Percentiles rank a stretch among this genome's conserved stretches.
phyloP scores from a whole-genome alignment of 2,888 invertebrate genomes.

The Malacosoma neustria region DNA sequence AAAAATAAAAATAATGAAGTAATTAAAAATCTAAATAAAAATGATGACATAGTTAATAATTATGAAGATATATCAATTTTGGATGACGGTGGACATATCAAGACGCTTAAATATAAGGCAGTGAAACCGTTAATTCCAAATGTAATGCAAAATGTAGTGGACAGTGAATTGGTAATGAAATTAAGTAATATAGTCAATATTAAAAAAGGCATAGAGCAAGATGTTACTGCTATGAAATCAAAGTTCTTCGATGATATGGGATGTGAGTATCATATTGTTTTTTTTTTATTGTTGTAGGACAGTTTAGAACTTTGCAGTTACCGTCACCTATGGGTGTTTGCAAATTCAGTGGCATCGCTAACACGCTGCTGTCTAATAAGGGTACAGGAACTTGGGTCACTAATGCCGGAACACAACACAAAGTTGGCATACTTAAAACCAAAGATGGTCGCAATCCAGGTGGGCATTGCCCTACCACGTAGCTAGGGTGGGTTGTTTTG shows the following conservation, averaged over 20 bases:
- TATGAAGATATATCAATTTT: conserved; percentile 57
- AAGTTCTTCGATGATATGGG: conserved; percentile 83
- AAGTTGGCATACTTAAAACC: no score
- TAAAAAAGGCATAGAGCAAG: conserved; percentile 9
- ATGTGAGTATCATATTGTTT: conserved; percentile 80
- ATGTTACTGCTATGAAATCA: conserved; percentile 38
- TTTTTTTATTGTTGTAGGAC: no score
- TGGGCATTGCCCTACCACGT: no score
- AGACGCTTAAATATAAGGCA: conserved; percentile 50
- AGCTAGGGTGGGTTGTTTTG: no score
- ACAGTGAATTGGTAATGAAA: conserved; percentile 7
- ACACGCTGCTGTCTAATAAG: no score
- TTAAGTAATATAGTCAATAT: conserved; percentile 12
- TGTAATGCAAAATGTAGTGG: conserved; percentile 5
- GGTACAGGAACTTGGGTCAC: no score
- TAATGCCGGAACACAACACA: no score
- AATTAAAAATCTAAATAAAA: conserved; percentile 30
- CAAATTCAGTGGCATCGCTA: no score
- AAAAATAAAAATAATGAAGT: conserved; percentile 35
- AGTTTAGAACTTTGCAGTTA: no score
- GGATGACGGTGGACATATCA: conserved; percentile 45
- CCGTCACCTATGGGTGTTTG: no score
- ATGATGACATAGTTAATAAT: conserved; percentile 35
- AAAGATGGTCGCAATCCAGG: no score
- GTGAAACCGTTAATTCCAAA: conserved; percentile 25